Conservation (phyloP, 2,888 invertebrate genomes). For the Baccha elongata region DNA sequence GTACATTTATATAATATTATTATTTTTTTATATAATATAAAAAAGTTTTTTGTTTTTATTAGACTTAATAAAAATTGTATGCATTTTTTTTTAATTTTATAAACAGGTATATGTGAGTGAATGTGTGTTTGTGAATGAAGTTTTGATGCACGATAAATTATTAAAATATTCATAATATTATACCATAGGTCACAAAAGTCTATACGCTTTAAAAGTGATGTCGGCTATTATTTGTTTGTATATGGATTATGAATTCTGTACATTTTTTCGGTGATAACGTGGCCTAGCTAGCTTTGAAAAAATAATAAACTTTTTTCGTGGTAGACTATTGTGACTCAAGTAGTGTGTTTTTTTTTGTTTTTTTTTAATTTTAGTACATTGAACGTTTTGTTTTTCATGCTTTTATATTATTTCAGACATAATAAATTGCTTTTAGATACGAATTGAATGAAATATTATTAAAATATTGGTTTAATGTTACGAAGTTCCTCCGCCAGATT, state of each 20-base stretch:
- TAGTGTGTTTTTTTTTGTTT: slow-evolving; percentile 73
- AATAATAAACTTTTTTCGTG: slow-evolving; percentile 1
- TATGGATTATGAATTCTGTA: slow-evolving; percentile 24
- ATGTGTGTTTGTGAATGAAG: slow-evolving; percentile 39
- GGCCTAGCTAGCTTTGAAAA: slow-evolving; percentile 19
- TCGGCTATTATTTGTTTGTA: slow-evolving; percentile 5
- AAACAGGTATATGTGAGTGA: slow-evolving; percentile 55
- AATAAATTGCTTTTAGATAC: slow-evolving; percentile 75
- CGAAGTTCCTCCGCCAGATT: slow-evolving; percentile 78
- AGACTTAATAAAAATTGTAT: slow-evolving; percentile 64
- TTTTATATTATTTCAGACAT: slow-evolving; percentile 60
- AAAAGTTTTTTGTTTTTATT: slow-evolving; percentile 42
- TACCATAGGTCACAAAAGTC: slow-evolving; percentile 12
- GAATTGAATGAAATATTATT: slow-evolving; percentile 63
- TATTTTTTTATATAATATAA: slow-evolving; percentile 56
- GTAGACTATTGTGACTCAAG: slow-evolving; percentile 18
- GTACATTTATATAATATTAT: slow-evolving; percentile 47
- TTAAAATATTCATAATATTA: slow-evolving; percentile 27
- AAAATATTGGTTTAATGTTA: slow-evolving; percentile 78
- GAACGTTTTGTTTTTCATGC: slow-evolving; percentile 74
- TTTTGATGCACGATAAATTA: slow-evolving; percentile 47
- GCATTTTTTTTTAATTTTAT: slow-evolving; percentile 38
- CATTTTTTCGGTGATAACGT: slow-evolving; percentile 16
- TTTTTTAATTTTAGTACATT: slow-evolving; percentile 34
- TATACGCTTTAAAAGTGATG: slow-evolving; percentile 2